A percentile compares a stretch with the other conserved stretches of the same genome.
phyloP scores from a whole-genome alignment of 2,888 invertebrate species.

The Bombylius discolor region DNA sequence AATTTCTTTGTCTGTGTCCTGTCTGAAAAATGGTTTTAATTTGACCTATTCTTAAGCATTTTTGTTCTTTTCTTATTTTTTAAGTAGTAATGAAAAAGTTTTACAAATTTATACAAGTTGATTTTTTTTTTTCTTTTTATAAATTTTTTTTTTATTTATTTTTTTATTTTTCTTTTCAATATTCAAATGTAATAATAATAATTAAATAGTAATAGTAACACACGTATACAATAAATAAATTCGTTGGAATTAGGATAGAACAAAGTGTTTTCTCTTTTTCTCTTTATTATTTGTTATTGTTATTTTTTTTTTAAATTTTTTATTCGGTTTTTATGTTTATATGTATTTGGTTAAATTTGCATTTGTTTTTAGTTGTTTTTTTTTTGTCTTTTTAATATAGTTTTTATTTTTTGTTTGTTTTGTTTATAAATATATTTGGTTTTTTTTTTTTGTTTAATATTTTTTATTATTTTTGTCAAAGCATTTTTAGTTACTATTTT shows the following conservation, averaged over 20 bases:
- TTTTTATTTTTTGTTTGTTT: not conserved
- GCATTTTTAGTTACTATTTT: no score
- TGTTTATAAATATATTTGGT: not conserved
- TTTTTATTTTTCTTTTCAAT: not conserved
- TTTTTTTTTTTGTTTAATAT: not conserved
- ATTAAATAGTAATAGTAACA: not conserved
- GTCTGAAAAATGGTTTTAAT: no score
- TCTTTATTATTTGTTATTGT: not conserved
- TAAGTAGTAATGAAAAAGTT: not conserved
- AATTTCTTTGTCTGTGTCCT: no score
- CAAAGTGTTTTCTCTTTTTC: not conserved
- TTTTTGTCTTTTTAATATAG: not conserved
- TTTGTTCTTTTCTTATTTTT: not conserved
- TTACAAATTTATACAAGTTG: not conserved
- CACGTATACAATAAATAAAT: not conserved
- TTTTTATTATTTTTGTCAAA: no score
- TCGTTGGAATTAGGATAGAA: not conserved
- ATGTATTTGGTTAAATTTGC: not conserved
- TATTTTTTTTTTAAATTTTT: not conserved
- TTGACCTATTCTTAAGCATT: no score
- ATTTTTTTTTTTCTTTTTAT: not conserved
- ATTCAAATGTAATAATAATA: not conserved
- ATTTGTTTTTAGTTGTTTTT: not conserved
- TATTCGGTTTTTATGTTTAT: not conserved
- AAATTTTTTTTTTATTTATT: not conserved